Evolutionary conservation across 2,888 invertebrate genomes (phyloP).

Genomic region (Monopis laevigella): DNA sequence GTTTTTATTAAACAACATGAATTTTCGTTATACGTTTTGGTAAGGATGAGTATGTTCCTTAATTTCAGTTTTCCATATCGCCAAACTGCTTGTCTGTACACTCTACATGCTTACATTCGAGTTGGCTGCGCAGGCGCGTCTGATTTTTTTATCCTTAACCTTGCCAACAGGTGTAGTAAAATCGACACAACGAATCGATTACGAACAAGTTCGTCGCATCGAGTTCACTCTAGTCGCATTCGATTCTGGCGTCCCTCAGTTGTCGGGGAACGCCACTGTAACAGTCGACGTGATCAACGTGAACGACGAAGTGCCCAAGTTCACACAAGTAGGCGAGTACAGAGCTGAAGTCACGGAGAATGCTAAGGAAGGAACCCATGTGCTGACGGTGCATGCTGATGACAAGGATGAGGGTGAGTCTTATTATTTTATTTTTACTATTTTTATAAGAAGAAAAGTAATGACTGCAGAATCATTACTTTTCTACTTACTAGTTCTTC

Average conservation of each 20-base stretch:
- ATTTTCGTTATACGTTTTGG: no score
- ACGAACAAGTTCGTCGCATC: slow-evolving; percentile 78
- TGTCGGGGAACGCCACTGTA: slow-evolving; percentile 81
- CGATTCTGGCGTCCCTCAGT: slow-evolving; percentile 87
- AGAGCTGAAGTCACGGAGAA: slow-evolving; percentile 80
- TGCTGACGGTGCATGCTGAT: slow-evolving; percentile 77
- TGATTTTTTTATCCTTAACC: no score
- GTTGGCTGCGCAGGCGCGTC: no score
- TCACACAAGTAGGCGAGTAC: slow-evolving; percentile 72
- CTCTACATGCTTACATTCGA: no score
- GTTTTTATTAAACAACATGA: no score
- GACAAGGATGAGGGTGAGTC: slow-evolving; percentile 79
- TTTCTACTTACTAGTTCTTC: no score
- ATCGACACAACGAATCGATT: slow-evolving; percentile 82
- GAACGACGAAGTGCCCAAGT: slow-evolving; percentile 88
- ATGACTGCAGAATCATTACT: no score
- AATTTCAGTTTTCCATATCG: no score
- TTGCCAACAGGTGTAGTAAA: slow-evolving; percentile 78
- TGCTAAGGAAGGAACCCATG: slow-evolving; percentile 74
- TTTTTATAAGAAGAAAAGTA: no score
- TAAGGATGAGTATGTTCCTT: no score
- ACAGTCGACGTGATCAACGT: slow-evolving; percentile 81
- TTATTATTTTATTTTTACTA: neutral
- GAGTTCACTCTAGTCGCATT: slow-evolving; percentile 84
- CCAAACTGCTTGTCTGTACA: no score